Percentiles rank a stretch among this genome's conserved stretches.
phyloP scores from a whole-genome alignment of 2,888 invertebrate genomes.

The Melolontha melolontha region DNA sequence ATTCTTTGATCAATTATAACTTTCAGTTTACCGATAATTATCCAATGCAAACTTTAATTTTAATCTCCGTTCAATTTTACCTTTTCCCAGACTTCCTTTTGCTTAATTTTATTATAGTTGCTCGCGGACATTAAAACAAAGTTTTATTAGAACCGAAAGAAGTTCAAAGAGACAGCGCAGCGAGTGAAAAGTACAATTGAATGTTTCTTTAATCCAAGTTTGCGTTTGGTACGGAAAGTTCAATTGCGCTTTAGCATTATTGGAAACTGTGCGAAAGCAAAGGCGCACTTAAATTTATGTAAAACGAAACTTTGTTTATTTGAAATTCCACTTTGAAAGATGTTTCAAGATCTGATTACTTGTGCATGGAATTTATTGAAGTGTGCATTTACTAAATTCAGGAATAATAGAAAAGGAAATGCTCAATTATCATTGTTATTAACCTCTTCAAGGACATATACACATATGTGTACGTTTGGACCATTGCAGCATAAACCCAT shows the following conservation, averaged over 20 bases:
- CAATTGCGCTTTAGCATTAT: slow-evolving; percentile 33
- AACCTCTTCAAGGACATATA: too few relatives aligned
- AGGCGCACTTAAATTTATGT: slow-evolving; percentile 11
- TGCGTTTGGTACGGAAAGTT: slow-evolving; percentile 25
- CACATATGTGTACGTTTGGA: too few relatives aligned
- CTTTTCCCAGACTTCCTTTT: not conserved
- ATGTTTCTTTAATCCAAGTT: slow-evolving; percentile 37
- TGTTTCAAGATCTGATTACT: not conserved
- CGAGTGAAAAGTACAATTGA: slow-evolving; percentile 32
- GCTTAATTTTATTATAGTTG: not conserved
- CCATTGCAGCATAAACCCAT: too few relatives aligned
- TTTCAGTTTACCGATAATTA: slow-evolving; percentile 25
- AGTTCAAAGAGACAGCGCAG: slow-evolving; percentile 28
- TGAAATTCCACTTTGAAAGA: not conserved
- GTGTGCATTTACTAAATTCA: not conserved
- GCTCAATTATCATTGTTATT: too few relatives aligned
- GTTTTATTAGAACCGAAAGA: slow-evolving; percentile 27
- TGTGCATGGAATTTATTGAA: not conserved
- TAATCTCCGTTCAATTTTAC: slow-evolving; percentile 5
- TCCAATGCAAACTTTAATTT: slow-evolving; percentile 27
- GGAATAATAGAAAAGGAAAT: too few relatives aligned
- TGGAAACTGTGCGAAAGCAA: slow-evolving; percentile 8
- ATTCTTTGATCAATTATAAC: slow-evolving; percentile 7
- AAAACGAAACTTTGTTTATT: slow-evolving; percentile 19
- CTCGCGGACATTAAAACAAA: slow-evolving; percentile 24